Percentiles rank a stretch among this genome's conserved stretches.
phyloP scores from a whole-genome alignment of 1,140 invertebrate genomes.

The Paracyclopina nana region DNA sequence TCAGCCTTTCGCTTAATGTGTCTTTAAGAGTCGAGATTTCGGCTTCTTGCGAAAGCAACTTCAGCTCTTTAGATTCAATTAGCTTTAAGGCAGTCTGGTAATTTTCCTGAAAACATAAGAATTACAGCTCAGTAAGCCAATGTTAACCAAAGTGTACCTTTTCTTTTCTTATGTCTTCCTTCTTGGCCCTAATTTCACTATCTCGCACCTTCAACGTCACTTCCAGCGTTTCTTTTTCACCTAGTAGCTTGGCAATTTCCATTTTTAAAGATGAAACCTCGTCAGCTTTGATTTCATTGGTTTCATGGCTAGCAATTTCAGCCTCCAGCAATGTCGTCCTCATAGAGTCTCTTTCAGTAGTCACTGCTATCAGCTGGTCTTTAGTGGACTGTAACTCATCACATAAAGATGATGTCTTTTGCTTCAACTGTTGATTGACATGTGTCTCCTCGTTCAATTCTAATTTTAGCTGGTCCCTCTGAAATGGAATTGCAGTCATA shows the following conservation, averaged over 20 bases:
- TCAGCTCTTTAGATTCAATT: no score
- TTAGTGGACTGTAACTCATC: no score
- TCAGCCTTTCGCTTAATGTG: no score
- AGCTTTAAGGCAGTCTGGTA: no score
- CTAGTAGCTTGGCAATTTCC: neutral
- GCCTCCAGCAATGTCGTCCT: neutral
- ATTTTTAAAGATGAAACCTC: neutral
- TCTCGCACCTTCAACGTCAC: neutral
- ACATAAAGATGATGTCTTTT: no score
- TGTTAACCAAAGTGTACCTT: neutral
- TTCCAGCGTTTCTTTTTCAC: slow-evolving; percentile 1
- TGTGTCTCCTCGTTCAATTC: no score
- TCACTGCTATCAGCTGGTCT: neutral
- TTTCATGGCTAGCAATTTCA: neutral
- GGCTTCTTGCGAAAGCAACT: no score
- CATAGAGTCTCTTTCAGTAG: neutral
- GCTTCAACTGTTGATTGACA: no score
- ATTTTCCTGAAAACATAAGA: no score
- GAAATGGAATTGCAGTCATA: no score
- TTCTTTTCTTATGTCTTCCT: neutral
- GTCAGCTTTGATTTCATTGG: neutral
- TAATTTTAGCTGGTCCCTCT: no score
- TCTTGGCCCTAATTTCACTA: neutral
- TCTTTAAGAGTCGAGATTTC: no score
- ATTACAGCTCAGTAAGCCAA: neutral